Base-by-base conservation (phyloP, 2,113 vertebrate genomes). In the Epinephelus fuscoguttatus region DNA sequence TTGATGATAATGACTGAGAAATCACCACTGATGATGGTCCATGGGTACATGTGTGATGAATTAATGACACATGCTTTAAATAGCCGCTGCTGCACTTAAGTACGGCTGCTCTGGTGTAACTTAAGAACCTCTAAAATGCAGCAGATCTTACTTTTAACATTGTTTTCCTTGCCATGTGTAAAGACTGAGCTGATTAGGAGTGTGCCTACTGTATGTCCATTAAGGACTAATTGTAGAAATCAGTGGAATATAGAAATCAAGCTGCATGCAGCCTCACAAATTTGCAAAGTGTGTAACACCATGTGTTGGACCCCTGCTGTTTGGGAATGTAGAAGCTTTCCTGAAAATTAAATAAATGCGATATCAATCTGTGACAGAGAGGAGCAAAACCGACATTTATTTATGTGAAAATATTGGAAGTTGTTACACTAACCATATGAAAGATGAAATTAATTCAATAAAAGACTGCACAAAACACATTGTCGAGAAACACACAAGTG, bases 401-500 rank as follows among this genome's bases (percentile, higher is more conserved):
- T 50, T 40, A 4, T 45, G n/a, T 57, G 52, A 53, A 74, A 78
- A 52, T 75, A 74, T 69, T 59, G 67, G 25, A 55, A 56, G 52
- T 57, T 82, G 60, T 74, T 75, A 27, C 17, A 40, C 45, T 57
- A 69, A 68, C 18, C 33, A 49, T 11, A 75, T 80, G 13, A 64
- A 71, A 69, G 11, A 55, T 27, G 13, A 59, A 69, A 67, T 59
- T 3, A 70, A 75, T 67, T 61, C 25, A 53, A 45, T 75, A 80
- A 78, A 75, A 78, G 11, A 59, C 15, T 4, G 68, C 62, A 67
- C 82, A 60, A 78, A 86, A 67, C 19, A 4, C 15, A 77, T 30
- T 67, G 30, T 80, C 27, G n/a, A 18, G 55, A 61, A 84, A 86
- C 83, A 75, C 67, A 81, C 21, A 12, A 70, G 52, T 42, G 81